Conservation (phyloP, 2,113 vertebrate species). For the Oreochromis tanganicae region DNA sequence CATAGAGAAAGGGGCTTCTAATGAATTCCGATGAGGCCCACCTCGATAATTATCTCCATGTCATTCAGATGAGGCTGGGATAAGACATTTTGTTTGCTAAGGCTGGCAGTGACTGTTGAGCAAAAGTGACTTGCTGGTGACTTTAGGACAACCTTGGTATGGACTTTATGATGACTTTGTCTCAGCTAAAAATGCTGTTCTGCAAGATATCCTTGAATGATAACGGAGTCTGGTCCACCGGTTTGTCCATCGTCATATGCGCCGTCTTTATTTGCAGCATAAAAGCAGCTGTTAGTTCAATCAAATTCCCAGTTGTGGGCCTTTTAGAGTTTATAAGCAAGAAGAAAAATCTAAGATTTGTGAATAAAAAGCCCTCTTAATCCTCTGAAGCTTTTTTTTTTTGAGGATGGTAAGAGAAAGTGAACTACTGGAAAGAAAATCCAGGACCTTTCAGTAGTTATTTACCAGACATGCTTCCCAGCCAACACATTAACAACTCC, state of each 20-base stretch:
- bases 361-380: constrained; percentile 13
- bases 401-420: background rate
- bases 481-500: constrained; percentile 24
- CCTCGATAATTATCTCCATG: constrained; percentile 60
- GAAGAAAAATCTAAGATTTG: background rate
- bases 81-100: constrained; percentile 60
- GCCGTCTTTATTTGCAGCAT: constrained; percentile 27
- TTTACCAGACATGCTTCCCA: constrained; percentile 9
- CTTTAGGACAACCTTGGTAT: constrained; percentile 58
- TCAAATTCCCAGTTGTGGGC: constrained; percentile 28
- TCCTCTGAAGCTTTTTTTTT: background rate
- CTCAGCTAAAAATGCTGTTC: constrained; percentile 28
- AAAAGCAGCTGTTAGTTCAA: constrained; percentile 39
- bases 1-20: constrained; percentile 47
- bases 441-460: background rate
- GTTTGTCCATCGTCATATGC: background rate
- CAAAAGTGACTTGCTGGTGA: constrained; percentile 11
- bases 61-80: constrained; percentile 57
- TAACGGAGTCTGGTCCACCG: constrained; percentile 7
- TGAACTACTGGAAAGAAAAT: background rate
- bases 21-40: constrained; percentile 59
- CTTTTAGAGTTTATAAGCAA: constrained; percentile 4
- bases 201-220: constrained; percentile 49
- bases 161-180: constrained; percentile 54
- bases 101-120: constrained; percentile 23